phyloP scores from a whole-genome alignment of 35 echinoderm and acorn worm genomes.

The Chiridota heheva region DNA sequence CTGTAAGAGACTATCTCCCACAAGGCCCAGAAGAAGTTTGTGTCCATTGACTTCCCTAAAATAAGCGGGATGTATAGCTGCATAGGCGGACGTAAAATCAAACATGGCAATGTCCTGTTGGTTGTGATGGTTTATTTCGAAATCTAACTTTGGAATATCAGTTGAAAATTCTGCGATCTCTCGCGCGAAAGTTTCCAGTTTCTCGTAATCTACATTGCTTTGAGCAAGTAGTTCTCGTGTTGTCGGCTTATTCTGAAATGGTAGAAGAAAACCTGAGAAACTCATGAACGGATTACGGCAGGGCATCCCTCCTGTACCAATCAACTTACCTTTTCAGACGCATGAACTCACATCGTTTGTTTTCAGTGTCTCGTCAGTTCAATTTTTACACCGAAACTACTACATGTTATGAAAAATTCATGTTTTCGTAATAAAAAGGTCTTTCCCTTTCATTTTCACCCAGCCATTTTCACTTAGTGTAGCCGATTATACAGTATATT shows the following conservation, averaged over 20 bases:
- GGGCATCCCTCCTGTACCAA: background rate
- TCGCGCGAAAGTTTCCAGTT: conserved; percentile 1
- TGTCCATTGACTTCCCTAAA: conserved; percentile 11
- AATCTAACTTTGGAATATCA: conserved; percentile 30
- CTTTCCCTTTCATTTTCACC: too few species aligned
- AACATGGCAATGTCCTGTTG: conserved; percentile 37
- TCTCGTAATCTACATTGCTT: conserved; percentile 18
- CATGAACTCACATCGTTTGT: too few species aligned
- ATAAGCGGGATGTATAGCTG: background rate
- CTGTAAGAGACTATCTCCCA: conserved; percentile 41
- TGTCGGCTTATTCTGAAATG: conserved; percentile 27
- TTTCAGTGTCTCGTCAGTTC: too few species aligned
- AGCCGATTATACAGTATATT: too few species aligned
- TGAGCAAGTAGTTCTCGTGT: background rate
- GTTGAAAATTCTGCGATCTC: conserved; percentile 39
- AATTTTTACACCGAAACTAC: too few species aligned
- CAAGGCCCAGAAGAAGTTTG: conserved; percentile 1
- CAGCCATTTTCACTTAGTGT: too few species aligned
- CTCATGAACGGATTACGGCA: background rate
- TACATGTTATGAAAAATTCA: too few species aligned
- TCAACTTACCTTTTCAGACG: too few species aligned
- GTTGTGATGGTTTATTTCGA: conserved; percentile 22
- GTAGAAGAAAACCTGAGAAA: background rate
- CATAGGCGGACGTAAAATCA: conserved; percentile 40
- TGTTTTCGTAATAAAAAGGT: too few species aligned